These are phyloP conservation scores for Drosophila setosimentum DNA, from an alignment of 2,888 invertebrate species.

Conservation along the genomic window DNA sequence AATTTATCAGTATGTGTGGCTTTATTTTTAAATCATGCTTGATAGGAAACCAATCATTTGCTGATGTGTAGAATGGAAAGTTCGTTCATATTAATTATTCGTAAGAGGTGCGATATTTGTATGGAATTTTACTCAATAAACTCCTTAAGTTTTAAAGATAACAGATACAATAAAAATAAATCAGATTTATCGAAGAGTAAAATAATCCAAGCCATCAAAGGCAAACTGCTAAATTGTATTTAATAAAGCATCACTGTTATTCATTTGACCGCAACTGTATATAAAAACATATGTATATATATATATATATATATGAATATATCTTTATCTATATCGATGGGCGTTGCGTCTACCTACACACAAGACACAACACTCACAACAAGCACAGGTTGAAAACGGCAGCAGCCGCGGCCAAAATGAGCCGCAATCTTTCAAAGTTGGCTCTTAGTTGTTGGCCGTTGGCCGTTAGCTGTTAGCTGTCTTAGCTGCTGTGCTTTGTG, in stretches of 20 bases:
- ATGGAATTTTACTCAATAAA: no score
- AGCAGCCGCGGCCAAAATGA: constrained; percentile 13
- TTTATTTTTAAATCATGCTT: background rate
- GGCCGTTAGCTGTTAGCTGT: background rate
- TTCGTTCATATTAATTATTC: no score
- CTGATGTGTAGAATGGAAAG: background rate
- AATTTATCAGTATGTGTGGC: background rate
- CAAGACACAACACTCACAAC: background rate
- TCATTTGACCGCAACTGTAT: background rate
- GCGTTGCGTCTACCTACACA: constrained; percentile 48
- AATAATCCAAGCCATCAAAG: background rate
- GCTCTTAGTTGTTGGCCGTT: background rate
- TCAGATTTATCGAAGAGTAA: background rate
- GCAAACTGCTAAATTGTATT: background rate
- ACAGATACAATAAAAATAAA: background rate
- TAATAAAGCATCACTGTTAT: background rate
- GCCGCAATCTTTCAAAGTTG: constrained; percentile 45
- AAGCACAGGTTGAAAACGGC: background rate
- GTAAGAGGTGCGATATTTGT: no score
- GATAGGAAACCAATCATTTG: no score
- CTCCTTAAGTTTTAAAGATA: no score
- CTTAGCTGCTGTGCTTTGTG: background rate
- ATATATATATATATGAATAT: background rate
- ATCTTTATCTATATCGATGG: constrained; percentile 17
- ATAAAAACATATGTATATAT: background rate